Percentiles rank a stretch among this genome's conserved stretches.
These are phyloP conservation scores for Picus viridis DNA, from an alignment of 2,797 vertebrate species.

Conservation along the genomic window DNA sequence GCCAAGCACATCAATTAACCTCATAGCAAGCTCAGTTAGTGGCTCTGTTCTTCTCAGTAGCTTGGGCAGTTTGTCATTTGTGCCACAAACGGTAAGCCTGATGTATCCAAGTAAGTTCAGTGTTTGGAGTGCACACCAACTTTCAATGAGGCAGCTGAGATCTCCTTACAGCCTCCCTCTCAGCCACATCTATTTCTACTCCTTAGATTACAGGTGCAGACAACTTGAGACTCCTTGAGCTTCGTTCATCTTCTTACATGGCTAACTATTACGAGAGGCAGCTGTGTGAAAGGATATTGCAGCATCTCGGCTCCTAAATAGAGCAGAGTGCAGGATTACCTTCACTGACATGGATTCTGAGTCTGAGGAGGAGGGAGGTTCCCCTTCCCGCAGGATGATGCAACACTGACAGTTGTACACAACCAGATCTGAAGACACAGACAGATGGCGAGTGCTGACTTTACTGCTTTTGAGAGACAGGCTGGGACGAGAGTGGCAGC, in stretches of 20 bases:
- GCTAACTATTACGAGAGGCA: background rate
- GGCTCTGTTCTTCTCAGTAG: background rate
- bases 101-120: background rate
- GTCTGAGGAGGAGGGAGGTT: constrained; percentile 15
- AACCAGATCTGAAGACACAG: constrained; percentile 24
- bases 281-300: constrained; percentile 25
- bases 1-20: background rate
- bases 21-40: background rate
- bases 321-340: constrained; percentile 10
- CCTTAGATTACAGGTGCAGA: constrained; percentile 34
- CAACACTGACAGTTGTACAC: constrained; percentile 38
- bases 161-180: background rate
- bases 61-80: background rate
- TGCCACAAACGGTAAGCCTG: background rate
- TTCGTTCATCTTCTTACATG: constrained; percentile 13
- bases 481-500: background rate
- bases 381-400: constrained; percentile 7
- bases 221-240: constrained; percentile 25
- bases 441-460: constrained; percentile 49
- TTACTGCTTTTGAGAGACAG: background rate
- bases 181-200: constrained; percentile 7
- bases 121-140: background rate
- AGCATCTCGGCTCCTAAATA: constrained; percentile 25
- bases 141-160: background rate
- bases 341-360: constrained; percentile 26